Conservation (phyloP, 1,140 invertebrate species). For the Solenopsis invicta region DNA sequence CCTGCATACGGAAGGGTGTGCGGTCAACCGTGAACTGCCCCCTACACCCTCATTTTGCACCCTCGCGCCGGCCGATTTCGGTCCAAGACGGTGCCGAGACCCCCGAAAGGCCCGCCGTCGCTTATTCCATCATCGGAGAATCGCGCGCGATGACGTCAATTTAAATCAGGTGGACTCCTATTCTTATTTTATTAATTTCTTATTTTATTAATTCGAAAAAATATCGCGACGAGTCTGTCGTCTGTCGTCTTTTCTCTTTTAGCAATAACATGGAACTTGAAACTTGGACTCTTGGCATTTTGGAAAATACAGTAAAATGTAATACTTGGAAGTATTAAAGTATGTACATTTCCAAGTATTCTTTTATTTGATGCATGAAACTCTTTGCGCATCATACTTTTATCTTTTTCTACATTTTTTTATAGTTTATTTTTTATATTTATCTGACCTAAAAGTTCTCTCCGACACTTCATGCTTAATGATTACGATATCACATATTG, state of each 20-base stretch:
- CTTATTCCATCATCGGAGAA: neutral
- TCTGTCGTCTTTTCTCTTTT: neutral
- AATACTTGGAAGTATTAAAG: no score
- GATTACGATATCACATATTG: constrained; percentile 3
- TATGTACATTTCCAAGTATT: no score
- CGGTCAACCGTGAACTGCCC: constrained; percentile 72
- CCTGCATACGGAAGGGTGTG: constrained; percentile 66
- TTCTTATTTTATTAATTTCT: neutral
- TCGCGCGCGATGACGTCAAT: neutral
- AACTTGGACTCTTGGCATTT: no score
- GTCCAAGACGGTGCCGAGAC: constrained; percentile 13
- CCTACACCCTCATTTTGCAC: constrained; percentile 57
- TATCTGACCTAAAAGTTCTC: constrained; percentile 12
- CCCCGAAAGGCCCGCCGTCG: constrained; percentile 21
- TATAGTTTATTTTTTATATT: neutral
- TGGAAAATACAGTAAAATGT: no score
- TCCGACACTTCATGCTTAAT: constrained; percentile 2
- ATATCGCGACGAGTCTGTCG: neutral
- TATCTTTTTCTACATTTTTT: constrained; percentile 5
- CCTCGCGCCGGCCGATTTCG: constrained; percentile 64
- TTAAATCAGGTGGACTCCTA: neutral
- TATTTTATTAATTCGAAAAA: neutral
- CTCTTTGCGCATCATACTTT: neutral
- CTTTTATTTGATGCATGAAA: neutral
- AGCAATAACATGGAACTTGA: neutral